Conservation (phyloP, 2,797 vertebrate genomes). For the Bradypodion ventrale region DNA sequence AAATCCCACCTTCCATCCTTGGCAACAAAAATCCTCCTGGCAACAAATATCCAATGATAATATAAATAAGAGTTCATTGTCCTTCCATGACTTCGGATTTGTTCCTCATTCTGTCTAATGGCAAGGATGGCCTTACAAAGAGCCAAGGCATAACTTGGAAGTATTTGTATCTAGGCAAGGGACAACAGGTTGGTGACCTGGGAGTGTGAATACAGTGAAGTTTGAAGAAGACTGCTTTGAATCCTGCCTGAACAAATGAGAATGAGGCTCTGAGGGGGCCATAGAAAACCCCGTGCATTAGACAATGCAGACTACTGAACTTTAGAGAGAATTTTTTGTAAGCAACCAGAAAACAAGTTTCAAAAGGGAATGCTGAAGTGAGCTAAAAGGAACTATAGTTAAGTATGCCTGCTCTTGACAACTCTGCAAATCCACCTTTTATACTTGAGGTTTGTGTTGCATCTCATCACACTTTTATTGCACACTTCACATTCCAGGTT, state of each 20-base stretch:
- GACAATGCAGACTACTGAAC: not conserved
- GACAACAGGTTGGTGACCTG: not conserved
- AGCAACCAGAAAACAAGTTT: slow-evolving; percentile 8
- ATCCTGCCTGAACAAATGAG: not conserved
- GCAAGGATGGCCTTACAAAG: no score
- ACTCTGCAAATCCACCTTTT: slow-evolving; percentile 26
- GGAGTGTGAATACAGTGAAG: not conserved
- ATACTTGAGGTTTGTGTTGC: slow-evolving; percentile 54
- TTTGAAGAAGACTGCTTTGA: not conserved
- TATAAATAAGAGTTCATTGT: no score
- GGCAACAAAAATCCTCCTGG: no score
- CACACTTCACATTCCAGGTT: slow-evolving; percentile 52
- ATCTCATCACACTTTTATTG: slow-evolving; percentile 55
- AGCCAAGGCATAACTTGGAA: not conserved
- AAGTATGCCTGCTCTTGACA: slow-evolving; percentile 16
- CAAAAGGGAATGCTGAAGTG: slow-evolving; percentile 7
- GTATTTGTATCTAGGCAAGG: not conserved
- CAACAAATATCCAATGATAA: no score
- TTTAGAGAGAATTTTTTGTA: not conserved
- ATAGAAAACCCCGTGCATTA: not conserved
- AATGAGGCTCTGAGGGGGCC: no score
- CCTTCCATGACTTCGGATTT: no score
- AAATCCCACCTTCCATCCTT: no score
- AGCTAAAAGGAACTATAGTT: slow-evolving; percentile 41
- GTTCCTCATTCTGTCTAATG: no score